Percentiles rank a stretch among this genome's conserved stretches.
Conservation (phyloP, 2,113 vertebrate species). For the Limnothrissa miodon region DNA sequence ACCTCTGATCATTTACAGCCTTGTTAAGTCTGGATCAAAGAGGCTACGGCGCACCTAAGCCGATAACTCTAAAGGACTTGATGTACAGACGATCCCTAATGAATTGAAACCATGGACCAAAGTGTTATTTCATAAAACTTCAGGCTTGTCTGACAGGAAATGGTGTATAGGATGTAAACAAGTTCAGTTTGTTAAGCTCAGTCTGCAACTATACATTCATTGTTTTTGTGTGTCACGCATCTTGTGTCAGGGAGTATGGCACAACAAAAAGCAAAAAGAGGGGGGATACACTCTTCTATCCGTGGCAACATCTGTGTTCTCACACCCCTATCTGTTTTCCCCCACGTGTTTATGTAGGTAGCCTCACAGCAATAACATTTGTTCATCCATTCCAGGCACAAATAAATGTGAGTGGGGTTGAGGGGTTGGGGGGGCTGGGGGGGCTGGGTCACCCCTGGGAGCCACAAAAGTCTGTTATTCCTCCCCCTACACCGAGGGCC, state of each 20-base stretch:
- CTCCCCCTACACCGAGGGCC: constrained; percentile 46
- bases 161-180: neutral
- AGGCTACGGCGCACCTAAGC: constrained; percentile 20
- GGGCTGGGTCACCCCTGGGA: constrained; percentile 41
- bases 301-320: constrained; percentile 52
- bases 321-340: constrained; percentile 23
- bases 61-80: neutral
- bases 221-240: neutral
- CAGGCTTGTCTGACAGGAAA: constrained; percentile 5
- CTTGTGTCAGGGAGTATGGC: neutral
- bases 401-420: constrained; percentile 47
- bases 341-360: constrained; percentile 56
- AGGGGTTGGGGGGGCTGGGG: neutral
- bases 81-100: neutral
- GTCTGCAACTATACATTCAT: neutral
- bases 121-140: neutral
- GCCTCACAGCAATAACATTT: constrained; percentile 60
- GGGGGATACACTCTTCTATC: neutral
- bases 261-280: neutral
- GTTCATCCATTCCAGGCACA: constrained; percentile 49
- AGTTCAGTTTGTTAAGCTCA: neutral
- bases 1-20: neutral
- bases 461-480: constrained; percentile 53
- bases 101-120: neutral
- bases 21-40: constrained; percentile 15